These are phyloP conservation scores for Mamestra brassicae DNA, from an alignment of 2,888 invertebrate species.

Conservation along the genomic window DNA sequence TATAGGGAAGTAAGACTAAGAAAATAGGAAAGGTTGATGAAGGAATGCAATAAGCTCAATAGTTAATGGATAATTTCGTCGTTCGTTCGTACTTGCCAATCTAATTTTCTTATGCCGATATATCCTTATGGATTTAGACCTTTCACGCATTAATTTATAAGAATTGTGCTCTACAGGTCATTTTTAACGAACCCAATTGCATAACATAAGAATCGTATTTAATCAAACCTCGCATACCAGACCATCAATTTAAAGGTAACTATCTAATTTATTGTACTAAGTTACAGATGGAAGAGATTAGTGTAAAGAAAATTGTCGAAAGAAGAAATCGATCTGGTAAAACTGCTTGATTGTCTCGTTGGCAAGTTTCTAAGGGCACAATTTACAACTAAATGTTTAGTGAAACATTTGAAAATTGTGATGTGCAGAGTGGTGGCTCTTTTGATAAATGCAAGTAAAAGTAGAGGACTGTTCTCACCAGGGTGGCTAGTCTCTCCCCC, in stretches of 20 bases:
- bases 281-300: slow-evolving; percentile 43
- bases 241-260: slow-evolving; percentile 33
- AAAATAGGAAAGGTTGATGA: slow-evolving; percentile 37
- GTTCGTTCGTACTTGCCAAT: slow-evolving; percentile 77
- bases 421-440: slow-evolving; percentile 75
- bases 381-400: slow-evolving; percentile 75
- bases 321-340: slow-evolving; percentile 57
- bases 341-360: slow-evolving; percentile 61
- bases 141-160: slow-evolving; percentile 15
- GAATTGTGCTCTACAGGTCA: slow-evolving; percentile 24
- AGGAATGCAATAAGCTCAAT: slow-evolving; percentile 72
- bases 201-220: slow-evolving; percentile 56
- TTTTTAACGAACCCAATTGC: slow-evolving; percentile 14
- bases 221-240: slow-evolving; percentile 49
- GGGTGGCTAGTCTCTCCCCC: slow-evolving; percentile 22
- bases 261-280: slow-evolving; percentile 57
- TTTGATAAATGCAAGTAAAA: slow-evolving; percentile 75
- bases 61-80: slow-evolving; percentile 59
- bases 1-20: slow-evolving; percentile 7
- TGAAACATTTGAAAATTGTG: slow-evolving; percentile 78
- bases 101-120: slow-evolving; percentile 55
- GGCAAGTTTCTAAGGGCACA: slow-evolving; percentile 75
- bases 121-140: slow-evolving; percentile 21
- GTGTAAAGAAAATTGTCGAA: slow-evolving; percentile 25
- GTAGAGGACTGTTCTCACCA: slow-evolving; percentile 45